Evolutionary conservation across 2,888 invertebrate genomes (phyloP).

Genomic region (Macrosiphum euphorbiae): DNA sequence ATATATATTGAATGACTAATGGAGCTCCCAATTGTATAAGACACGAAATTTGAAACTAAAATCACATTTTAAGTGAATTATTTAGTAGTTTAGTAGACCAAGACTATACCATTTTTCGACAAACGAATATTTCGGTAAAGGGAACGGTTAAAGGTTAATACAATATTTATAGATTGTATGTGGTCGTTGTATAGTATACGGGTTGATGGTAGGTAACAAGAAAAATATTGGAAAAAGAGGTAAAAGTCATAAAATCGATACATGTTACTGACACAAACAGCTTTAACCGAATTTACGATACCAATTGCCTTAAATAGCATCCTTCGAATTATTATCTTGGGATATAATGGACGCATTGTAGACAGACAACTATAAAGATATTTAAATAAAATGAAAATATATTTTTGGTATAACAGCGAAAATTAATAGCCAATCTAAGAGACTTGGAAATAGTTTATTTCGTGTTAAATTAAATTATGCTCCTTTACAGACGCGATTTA

Average conservation of each 20-base stretch:
- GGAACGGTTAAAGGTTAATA: background rate
- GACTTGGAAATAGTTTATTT: background rate
- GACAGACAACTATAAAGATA: background rate
- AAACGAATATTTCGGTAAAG: background rate
- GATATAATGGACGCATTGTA: background rate
- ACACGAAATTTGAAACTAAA: background rate
- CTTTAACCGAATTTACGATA: conserved; percentile 25
- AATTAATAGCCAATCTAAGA: background rate
- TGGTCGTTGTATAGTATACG: background rate
- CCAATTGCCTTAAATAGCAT: background rate
- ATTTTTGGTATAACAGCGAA: background rate
- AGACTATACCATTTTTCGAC: background rate
- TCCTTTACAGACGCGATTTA: background rate
- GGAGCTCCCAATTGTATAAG: background rate
- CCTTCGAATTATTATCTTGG: background rate
- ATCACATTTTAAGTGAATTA: background rate
- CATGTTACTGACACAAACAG: background rate
- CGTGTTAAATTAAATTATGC: background rate
- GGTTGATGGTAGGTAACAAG: background rate
- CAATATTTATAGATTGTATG: background rate
- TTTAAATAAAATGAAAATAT: conserved; percentile 16
- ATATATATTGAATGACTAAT: background rate
- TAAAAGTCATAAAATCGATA: conserved; percentile 23
- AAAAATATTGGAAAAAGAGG: background rate
- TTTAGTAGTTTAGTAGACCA: background rate